A percentile compares a stretch with the other conserved stretches of the same genome.
These are phyloP conservation scores for Hoplostethus mediterraneus DNA, from an alignment of 2,797 vertebrate genomes.

Conservation along the genomic window DNA sequence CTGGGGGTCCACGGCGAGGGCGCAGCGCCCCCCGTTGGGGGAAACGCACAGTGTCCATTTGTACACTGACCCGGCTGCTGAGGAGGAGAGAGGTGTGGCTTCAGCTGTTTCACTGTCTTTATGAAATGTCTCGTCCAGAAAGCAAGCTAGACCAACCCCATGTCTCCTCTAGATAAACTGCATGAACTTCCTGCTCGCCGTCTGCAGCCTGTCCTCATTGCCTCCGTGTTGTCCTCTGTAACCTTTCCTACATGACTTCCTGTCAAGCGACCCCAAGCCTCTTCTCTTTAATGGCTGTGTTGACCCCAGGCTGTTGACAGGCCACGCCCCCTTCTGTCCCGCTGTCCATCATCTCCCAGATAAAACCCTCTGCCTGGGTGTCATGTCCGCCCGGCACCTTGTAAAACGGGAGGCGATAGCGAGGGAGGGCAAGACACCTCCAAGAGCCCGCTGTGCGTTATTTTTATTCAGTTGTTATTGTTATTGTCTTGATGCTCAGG, in stretches of 20 bases:
- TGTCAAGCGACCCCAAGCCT: slow-evolving; percentile 15
- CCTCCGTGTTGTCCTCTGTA: neutral
- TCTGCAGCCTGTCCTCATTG: too few relatives aligned
- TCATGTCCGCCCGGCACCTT: slow-evolving; percentile 59
- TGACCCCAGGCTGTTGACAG: slow-evolving; percentile 48
- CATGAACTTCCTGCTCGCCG: too few relatives aligned
- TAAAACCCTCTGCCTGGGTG: slow-evolving; percentile 39
- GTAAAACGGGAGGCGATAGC: slow-evolving; percentile 46
- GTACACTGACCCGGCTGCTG: too few relatives aligned
- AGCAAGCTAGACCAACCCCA: too few relatives aligned
- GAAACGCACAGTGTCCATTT: slow-evolving; percentile 23
- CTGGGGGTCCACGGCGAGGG: slow-evolving; percentile 15
- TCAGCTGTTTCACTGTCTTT: too few relatives aligned
- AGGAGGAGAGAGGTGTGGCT: too few relatives aligned
- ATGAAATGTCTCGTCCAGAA: too few relatives aligned
- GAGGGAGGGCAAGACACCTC: slow-evolving; percentile 51
- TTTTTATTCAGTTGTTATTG: too few relatives aligned
- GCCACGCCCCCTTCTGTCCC: slow-evolving; percentile 36
- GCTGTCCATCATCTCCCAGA: slow-evolving; percentile 43
- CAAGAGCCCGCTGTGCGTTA: slow-evolving; percentile 12
- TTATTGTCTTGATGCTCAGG: too few relatives aligned
- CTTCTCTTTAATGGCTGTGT: neutral
- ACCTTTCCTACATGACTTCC: slow-evolving; percentile 22
- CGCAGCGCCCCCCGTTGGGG: slow-evolving; percentile 68
- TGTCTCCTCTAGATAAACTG: too few relatives aligned